Evolutionary conservation across 2,113 vertebrate genomes (phyloP), one percentile per base, ranked within the genome.

Genomic region (Neofelis nebulosa): DNA sequence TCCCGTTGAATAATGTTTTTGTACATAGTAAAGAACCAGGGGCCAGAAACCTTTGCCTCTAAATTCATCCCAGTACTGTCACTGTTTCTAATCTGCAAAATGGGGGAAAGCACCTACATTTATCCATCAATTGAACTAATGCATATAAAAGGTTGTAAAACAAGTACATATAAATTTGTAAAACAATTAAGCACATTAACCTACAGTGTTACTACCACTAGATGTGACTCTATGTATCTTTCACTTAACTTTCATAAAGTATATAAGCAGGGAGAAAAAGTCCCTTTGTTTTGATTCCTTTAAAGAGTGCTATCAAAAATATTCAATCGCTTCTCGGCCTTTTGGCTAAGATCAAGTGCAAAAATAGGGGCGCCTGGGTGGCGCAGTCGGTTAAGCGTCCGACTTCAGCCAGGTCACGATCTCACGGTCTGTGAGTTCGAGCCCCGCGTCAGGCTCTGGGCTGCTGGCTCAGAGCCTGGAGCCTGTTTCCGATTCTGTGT

Each of bases 201-300:
- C 18, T 81, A 86, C 76, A 33, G 4, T 55, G 69, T 48, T 73
- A 92, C 3, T 23, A 57, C 57, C 76, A 76, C 38, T 41, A 73
- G 16, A 93, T 73, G 23, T 57, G 33, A 36, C 55, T 50, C 27
- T 78, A 76, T 7, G 25, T 25, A 55, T 79, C 57, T 71, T 83
- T 87, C 66, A 82, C 50, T 95, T 90, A 86, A 91, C 85, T 82
- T 87, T 61, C 29, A 55, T 8, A 92, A 94, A 87, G 41, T 57
- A 57, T 21, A 93, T 33, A 33, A 36, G 55, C 31, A 29, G 13
- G 12, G 13, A 15, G 4, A 4, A n/a, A 38, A 78, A 50, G n/a
- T 88, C 63, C 29, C 36, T 93, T 74, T 31, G 13, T 61, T 81
- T 13, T 87, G 31, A 61, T 36, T 86, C 45, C 41, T 81, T 29